Conservation (phyloP, 2,888 invertebrate genomes). For the Cataglyphis rosenhaueri region DNA sequence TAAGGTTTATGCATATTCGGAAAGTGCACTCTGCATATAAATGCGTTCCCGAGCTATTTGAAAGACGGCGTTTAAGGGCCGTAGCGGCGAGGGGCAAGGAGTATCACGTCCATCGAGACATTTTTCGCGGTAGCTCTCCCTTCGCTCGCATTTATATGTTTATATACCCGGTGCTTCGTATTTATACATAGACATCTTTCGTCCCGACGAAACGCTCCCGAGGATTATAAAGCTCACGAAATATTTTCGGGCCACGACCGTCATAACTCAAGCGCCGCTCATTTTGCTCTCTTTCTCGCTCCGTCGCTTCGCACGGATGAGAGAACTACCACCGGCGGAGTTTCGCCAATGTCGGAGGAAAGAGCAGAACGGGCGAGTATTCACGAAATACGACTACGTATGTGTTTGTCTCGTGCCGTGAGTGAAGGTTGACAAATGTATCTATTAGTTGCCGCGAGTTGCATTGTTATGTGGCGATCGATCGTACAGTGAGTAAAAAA, state of each 20-base stretch:
- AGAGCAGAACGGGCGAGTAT: conserved; percentile 36
- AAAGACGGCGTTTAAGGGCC: conserved; percentile 68
- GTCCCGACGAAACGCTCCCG: conserved; percentile 72
- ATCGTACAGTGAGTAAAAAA: conserved; percentile 43
- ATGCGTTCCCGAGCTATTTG: conserved; percentile 68
- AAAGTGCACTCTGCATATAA: conserved; percentile 75
- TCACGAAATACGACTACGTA: conserved; percentile 68
- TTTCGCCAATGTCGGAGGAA: conserved; percentile 17
- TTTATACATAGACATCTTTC: conserved; percentile 63
- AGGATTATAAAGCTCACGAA: conserved; percentile 80
- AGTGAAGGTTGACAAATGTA: conserved; percentile 53
- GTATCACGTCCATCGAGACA: conserved; percentile 73
- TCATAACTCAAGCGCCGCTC: conserved; percentile 78
- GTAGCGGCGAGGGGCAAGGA: conserved; percentile 15
- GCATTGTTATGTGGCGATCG: conserved; percentile 42
- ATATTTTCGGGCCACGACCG: conserved; percentile 80
- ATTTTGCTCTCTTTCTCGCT: conserved; percentile 63
- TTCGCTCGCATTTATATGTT: conserved; percentile 47
- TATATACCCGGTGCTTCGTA: conserved; percentile 61
- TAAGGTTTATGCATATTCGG: conserved; percentile 76
- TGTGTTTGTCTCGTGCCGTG: conserved; percentile 67
- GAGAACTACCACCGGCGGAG: conserved; percentile 34
- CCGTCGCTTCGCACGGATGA: conserved; percentile 32
- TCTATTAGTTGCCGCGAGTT: conserved; percentile 52
- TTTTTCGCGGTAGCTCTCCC: conserved; percentile 63